These are phyloP conservation scores for Tenebrosternarchus preto DNA, from an alignment of 2,113 vertebrate species.

Conservation along the genomic window DNA sequence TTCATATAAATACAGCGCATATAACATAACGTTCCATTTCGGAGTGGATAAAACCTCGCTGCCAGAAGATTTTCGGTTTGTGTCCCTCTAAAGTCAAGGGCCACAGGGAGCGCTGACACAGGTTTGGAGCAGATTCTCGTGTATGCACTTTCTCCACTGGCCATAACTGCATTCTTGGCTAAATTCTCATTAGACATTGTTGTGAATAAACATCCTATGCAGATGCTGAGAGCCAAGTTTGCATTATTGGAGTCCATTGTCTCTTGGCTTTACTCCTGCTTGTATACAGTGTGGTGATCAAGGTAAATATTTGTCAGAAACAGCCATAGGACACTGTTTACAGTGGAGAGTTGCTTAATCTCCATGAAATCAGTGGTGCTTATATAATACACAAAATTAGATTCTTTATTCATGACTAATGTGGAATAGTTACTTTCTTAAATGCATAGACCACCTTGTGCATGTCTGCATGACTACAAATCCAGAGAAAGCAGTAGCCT, in stretches of 20 bases:
- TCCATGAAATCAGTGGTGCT: constrained; percentile 23
- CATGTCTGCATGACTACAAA: constrained; percentile 5
- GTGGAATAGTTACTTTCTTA: constrained; percentile 1
- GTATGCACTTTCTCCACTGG: constrained; percentile 27
- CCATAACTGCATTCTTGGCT: constrained; percentile 42
- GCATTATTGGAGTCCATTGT: constrained; percentile 42
- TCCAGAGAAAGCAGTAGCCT: too few relatives aligned
- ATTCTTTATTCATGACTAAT: constrained; percentile 15
- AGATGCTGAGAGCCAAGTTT: constrained; percentile 34
- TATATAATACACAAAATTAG: constrained; percentile 31
- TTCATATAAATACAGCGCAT: constrained; percentile 3
- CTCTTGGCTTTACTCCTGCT: constrained; percentile 40
- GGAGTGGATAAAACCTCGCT: neutral
- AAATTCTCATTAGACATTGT: constrained; percentile 32
- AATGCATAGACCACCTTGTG: neutral
- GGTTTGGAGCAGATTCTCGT: neutral
- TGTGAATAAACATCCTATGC: constrained; percentile 16
- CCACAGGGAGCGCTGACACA: neutral
- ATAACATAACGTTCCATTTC: constrained; percentile 16
- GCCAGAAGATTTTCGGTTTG: neutral
- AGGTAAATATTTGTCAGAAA: constrained; percentile 46
- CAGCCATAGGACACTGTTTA: constrained; percentile 44
- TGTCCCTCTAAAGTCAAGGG: constrained; percentile 14
- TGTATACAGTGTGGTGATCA: constrained; percentile 43
- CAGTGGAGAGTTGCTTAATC: constrained; percentile 29